These are phyloP conservation scores for Pogonomyrmex californicus DNA, from an alignment of 1,140 invertebrate genomes.

Conservation along the genomic window DNA sequence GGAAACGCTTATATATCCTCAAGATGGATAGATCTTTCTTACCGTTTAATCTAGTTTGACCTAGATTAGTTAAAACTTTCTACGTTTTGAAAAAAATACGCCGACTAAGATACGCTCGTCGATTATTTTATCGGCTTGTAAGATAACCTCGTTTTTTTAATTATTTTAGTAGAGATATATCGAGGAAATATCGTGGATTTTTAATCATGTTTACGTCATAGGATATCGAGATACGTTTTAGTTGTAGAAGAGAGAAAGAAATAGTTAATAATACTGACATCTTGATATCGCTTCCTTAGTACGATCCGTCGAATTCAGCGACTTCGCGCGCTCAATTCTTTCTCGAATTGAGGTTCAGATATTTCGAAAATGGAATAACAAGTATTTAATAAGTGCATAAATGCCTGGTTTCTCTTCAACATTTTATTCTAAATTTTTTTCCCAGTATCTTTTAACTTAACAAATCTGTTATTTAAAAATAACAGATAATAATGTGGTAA, in stretches of 20 bases:
- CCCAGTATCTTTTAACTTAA: background rate
- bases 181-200: background rate
- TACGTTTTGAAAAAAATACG: background rate
- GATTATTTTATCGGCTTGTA: conserved; percentile 28
- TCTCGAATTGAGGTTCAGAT: conserved; percentile 14
- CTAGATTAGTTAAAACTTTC: background rate
- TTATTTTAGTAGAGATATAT: conserved; percentile 24
- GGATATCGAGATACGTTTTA: conserved; percentile 17
- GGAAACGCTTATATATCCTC: background rate
- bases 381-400: conserved; percentile 47
- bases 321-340: background rate
- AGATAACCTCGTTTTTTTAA: background rate
- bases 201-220: background rate
- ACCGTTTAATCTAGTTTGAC: background rate
- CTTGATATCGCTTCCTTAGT: conserved; percentile 31
- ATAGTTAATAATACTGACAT: background rate
- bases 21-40: background rate
- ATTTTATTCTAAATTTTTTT: background rate
- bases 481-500: background rate
- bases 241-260: conserved; percentile 4
- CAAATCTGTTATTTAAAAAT: background rate
- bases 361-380: conserved; percentile 22
- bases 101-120: background rate
- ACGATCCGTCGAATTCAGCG: conserved; percentile 5
- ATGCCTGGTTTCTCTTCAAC: background rate